These are phyloP conservation scores for Rachycentron canadum DNA, from an alignment of 2,797 vertebrate species.

Conservation along the genomic window DNA sequence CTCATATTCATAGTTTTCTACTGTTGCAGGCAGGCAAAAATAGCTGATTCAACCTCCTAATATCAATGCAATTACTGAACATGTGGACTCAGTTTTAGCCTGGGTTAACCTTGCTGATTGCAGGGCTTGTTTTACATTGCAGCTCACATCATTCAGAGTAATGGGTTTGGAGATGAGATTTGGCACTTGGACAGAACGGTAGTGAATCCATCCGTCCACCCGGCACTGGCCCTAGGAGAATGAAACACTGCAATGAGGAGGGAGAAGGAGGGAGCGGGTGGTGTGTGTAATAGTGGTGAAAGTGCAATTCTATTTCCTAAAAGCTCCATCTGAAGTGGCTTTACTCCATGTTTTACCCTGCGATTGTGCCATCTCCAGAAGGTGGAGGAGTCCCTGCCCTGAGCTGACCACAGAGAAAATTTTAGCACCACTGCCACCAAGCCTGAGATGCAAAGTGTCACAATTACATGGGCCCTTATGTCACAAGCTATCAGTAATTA, in stretches of 20 bases:
- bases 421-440: slow-evolving; percentile 44
- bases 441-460: slow-evolving; percentile 36
- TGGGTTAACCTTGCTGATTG: slow-evolving; percentile 65
- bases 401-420: slow-evolving; percentile 44
- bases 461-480: slow-evolving; percentile 42
- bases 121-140: slow-evolving; percentile 57
- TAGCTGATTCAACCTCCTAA: slow-evolving; percentile 24
- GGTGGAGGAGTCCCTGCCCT: slow-evolving; percentile 42
- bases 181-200: slow-evolving; percentile 63
- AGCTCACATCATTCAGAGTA: slow-evolving; percentile 63
- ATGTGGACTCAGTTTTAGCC: slow-evolving; percentile 37
- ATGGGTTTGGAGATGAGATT: slow-evolving; percentile 68
- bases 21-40: slow-evolving; percentile 1
- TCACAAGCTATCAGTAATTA: slow-evolving; percentile 55
- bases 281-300: slow-evolving; percentile 17
- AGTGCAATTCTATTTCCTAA: slow-evolving; percentile 46
- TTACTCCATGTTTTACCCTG: slow-evolving; percentile 23
- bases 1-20: background rate
- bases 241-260: slow-evolving; percentile 28
- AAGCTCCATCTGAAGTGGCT: slow-evolving; percentile 43
- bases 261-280: background rate
- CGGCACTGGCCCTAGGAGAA: slow-evolving; percentile 27
- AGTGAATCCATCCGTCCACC: slow-evolving; percentile 53
- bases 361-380: slow-evolving; percentile 33
- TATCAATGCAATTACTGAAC: slow-evolving; percentile 25